A percentile compares a stretch with the other conserved stretches of the same genome.
These are phyloP conservation scores for Erebia palarica DNA, from an alignment of 2,888 invertebrate species.

Conservation along the genomic window DNA sequence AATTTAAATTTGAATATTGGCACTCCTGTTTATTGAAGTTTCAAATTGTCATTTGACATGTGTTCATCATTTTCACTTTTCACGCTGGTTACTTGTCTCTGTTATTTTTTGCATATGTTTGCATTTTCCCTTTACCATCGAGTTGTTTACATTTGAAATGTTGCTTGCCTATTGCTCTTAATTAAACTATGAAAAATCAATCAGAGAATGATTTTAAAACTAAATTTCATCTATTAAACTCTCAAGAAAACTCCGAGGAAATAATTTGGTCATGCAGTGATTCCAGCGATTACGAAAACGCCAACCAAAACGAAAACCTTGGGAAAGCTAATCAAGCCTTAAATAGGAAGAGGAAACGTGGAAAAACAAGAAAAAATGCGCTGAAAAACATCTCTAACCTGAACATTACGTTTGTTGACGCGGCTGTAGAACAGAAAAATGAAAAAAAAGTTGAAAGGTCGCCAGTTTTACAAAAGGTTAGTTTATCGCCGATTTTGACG, in stretches of 20 bases:
- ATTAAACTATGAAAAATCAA: slow-evolving; percentile 52
- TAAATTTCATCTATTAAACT: slow-evolving; percentile 63
- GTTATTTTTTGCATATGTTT: too few relatives aligned
- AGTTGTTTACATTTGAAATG: too few relatives aligned
- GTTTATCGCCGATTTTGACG: slow-evolving; percentile 50
- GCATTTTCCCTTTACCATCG: too few relatives aligned
- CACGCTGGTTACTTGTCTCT: too few relatives aligned
- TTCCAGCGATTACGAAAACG: slow-evolving; percentile 65
- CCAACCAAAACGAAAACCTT: slow-evolving; percentile 41
- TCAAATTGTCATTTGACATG: too few relatives aligned
- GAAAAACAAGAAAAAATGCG: slow-evolving; percentile 49
- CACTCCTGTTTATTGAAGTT: too few relatives aligned
- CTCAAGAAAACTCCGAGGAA: slow-evolving; percentile 63
- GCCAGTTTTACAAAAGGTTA: slow-evolving; percentile 9
- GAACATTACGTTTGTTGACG: slow-evolving; percentile 56
- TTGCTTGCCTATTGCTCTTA: background rate
- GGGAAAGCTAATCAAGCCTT: slow-evolving; percentile 41
- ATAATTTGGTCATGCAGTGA: slow-evolving; percentile 71
- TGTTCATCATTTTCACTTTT: too few relatives aligned
- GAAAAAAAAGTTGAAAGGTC: slow-evolving; percentile 15
- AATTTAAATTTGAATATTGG: too few relatives aligned
- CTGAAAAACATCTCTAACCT: slow-evolving; percentile 59
- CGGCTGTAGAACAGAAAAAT: slow-evolving; percentile 31
- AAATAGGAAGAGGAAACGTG: slow-evolving; percentile 60
- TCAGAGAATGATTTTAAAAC: slow-evolving; percentile 56